Evolutionary conservation across 2,113 vertebrate species (phyloP), one percentile per base, ranked within the genome.

Genomic region (Pimephales promelas): DNA sequence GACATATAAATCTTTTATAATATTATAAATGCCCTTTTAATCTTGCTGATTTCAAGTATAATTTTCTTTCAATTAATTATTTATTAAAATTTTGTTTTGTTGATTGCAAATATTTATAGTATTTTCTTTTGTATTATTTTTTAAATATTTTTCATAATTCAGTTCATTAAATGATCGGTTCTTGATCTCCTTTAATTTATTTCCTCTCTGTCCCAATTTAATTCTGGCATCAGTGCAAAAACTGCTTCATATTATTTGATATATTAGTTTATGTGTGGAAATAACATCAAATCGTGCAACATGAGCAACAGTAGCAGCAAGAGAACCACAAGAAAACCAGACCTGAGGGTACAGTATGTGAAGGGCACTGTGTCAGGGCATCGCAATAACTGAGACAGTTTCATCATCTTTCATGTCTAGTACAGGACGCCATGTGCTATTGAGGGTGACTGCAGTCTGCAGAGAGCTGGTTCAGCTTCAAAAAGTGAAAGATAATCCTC

Each of bases 401-500:
- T 71, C 40, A 24, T n/a, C 70, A 16, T 72, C 40, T 3, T 45
- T 72, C 40, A 72, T 47, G 36, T 40, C 22, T 71, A 7, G 40
- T 24, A 72, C 11, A 47, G 70, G n/a, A 72, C 22, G n/a, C n/a
- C n/a, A 26, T 26, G 70, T 13, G 40, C 22, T 45, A 47, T 72
- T 72, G 40, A 47, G 70, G n/a, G 18, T 18, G 24, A 86, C 54
- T 34, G 66, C 66, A 57, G 54, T 28, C 28, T 28, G 28, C n/a
- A n/a, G n/a, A n/a, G n/a, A n/a, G n/a, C n/a, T 78, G 56, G 43
- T 61, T n/a, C 3, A 40, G 54, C 75, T 77, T 77, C 11, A 24
- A 59, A n/a, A 78, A 45, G 8, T 61, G n/a, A 61, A 78, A 61
- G 56, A 40, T 28, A 57, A 79, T 78, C 56, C 36, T 28, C 36